Evolutionary conservation across 2,113 vertebrate genomes (phyloP), one percentile per base, ranked within the genome.

Genomic region (Prunella fulvescens): DNA sequence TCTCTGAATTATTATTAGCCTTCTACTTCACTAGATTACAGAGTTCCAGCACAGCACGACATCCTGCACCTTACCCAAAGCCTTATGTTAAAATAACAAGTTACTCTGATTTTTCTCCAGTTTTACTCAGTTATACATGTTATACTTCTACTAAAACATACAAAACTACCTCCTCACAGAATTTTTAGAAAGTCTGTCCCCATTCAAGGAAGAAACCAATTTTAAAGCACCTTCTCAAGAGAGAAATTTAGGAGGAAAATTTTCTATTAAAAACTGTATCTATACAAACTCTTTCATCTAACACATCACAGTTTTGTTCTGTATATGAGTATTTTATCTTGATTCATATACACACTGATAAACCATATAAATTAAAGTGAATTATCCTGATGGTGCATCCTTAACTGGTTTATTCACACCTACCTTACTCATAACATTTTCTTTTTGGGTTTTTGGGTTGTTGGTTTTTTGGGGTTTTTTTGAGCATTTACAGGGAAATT

Each of bases 1-100:
- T 37, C 57, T 81, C 81, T 67, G 50, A 44, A 92, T 90, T 82
- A 97, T 82, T 92, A 94, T 70, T 66, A 74, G 92, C 72, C 54
- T 93, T 88, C 60, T 67, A 57, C 89, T 58, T 47, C 76, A n/a
- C 40, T 56, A 9, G 7, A 91, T 86, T 86, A 78, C 67, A 54
- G 44, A 28, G 7, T 10, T 77, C 33, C 6, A 84, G 80, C 53
- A 95, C 61, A 92, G 79, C 65, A 64, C 3, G 62, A 39, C 45
- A 91, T 81, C 70, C 72, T 87, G 74, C 86, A 95, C 51, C 86
- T 95, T 82, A 95, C 42, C 56, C 93, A 90, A 91, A 95, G 60
- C 60, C 19, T 81, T 50, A 76, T 35, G 40, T 20, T 23, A 83
- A 96, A 97, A 92, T 91, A 96, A 96, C 61, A 92, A 90, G 85